Conservation (phyloP, 2,113 vertebrate species). For the Piprites chloris region DNA sequence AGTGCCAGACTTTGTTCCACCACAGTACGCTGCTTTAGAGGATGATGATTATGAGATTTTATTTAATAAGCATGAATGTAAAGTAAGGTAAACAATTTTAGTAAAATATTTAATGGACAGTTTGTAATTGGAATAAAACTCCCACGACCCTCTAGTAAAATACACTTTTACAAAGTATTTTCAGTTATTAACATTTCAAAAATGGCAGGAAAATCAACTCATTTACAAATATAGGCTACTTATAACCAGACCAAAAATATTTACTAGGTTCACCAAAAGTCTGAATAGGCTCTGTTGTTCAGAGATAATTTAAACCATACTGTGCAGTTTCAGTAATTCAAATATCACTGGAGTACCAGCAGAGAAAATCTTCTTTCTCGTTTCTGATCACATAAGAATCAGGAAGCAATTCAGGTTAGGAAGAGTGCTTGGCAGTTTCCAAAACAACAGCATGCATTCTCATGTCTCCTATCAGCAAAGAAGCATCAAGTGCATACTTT, state of each 20-base stretch:
- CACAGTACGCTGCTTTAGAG: not conserved
- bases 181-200: not conserved
- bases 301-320: conserved; percentile 53
- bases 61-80: not conserved
- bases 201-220: not conserved
- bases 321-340: conserved; percentile 6
- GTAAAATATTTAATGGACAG: not conserved
- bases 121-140: not conserved
- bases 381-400: not conserved
- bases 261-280: conserved; percentile 11
- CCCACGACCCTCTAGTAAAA: not conserved
- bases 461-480: not conserved
- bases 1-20: not conserved
- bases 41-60: not conserved
- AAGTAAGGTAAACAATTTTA: not conserved
- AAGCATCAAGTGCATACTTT: not conserved
- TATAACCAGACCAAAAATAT: not conserved
- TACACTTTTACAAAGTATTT: not conserved
- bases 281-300: conserved; percentile 47
- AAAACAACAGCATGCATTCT: not conserved
- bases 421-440: not conserved
- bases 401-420: not conserved
- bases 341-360: not conserved
- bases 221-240: not conserved
- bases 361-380: not conserved